phyloP scores from a whole-genome alignment of 2,113 vertebrate genomes.

The Hypomesus transpacificus region DNA sequence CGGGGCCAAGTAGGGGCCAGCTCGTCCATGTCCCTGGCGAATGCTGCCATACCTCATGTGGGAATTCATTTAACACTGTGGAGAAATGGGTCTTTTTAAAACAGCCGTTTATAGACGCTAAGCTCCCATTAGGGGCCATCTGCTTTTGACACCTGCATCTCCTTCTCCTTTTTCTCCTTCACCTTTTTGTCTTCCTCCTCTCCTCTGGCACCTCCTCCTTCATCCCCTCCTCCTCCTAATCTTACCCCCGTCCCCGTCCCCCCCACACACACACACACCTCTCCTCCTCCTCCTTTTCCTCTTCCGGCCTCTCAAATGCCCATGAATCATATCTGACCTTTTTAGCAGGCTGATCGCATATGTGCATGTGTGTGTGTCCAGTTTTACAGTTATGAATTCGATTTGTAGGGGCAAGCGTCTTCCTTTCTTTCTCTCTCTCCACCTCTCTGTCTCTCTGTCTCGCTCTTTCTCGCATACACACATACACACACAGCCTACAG shows the following conservation, averaged over 20 bases:
- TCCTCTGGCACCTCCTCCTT: neutral
- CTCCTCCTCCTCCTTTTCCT: neutral
- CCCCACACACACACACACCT: too few species aligned
- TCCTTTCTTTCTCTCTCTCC: too few species aligned
- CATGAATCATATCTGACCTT: slow-evolving; percentile 42
- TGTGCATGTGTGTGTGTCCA: slow-evolving; percentile 13
- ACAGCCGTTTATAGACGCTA: slow-evolving; percentile 53
- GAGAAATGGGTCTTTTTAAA: slow-evolving; percentile 61
- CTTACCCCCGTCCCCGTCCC: neutral
- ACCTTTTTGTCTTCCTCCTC: neutral
- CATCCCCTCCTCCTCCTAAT: neutral
- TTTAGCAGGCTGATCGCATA: neutral
- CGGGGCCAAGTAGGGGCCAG: slow-evolving; percentile 50
- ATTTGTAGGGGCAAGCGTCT: too few species aligned
- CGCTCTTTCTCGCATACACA: neutral
- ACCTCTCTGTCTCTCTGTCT: too few species aligned
- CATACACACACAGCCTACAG: neutral
- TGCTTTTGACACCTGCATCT: slow-evolving; percentile 15
- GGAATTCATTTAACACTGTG: slow-evolving; percentile 49
- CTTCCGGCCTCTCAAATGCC: slow-evolving; percentile 13
- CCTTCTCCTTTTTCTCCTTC: neutral
- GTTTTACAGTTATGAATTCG: neutral
- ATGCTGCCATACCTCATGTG: slow-evolving; percentile 62
- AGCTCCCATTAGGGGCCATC: slow-evolving; percentile 48
- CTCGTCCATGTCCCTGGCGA: slow-evolving; percentile 54